phyloP scores from a whole-genome alignment of 2,113 vertebrate species.

The Myodes glareolus region DNA sequence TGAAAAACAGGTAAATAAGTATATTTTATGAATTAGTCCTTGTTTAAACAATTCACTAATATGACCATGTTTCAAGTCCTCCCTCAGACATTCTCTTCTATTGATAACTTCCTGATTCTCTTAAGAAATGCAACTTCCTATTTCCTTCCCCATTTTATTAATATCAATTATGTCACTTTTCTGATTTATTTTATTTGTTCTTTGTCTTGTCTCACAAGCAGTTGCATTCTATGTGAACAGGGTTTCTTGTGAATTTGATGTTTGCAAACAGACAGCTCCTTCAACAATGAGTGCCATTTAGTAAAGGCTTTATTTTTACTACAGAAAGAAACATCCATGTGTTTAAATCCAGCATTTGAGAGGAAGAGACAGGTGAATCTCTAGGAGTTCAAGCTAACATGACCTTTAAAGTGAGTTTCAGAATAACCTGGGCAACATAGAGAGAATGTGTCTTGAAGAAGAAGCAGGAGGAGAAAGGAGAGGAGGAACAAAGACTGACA shows the following conservation, averaged over 20 bases:
- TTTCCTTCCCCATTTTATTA: not conserved
- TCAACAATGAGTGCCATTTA: not conserved
- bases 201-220: not conserved
- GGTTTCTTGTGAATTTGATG: not conserved
- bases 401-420: not conserved
- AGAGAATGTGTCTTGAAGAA: not conserved
- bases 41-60: not conserved
- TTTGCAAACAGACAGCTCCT: not conserved
- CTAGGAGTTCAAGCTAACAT: not conserved
- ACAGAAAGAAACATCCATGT: not conserved
- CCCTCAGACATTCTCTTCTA: not conserved
- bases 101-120: not conserved
- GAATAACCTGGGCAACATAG: not conserved
- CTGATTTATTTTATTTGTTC: not conserved
- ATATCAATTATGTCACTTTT: not conserved
- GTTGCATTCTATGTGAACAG: not conserved
- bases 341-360: not conserved
- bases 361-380: not conserved
- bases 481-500: not conserved
- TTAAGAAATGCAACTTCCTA: not conserved
- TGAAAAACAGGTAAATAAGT: not conserved
- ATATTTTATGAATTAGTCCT: not conserved
- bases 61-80: not conserved
- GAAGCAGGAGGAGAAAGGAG: not conserved
- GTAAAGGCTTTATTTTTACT: not conserved